Conservation (phyloP, 2,888 invertebrate genomes). For the Drosophila conformis region DNA sequence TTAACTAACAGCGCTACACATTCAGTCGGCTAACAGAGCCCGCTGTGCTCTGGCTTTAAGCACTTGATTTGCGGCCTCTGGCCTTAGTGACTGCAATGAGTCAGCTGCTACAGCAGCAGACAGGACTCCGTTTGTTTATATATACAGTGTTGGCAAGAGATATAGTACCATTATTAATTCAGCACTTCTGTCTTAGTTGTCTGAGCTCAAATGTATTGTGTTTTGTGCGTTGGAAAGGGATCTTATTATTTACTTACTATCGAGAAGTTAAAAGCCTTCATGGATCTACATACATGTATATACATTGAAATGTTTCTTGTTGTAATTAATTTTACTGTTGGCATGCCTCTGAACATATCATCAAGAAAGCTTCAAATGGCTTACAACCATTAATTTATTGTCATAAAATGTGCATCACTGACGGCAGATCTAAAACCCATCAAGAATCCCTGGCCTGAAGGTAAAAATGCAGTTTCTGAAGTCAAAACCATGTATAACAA, state of each 20-base stretch:
- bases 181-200: not conserved
- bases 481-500: not conserved
- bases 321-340: not conserved
- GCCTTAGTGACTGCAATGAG: conserved; percentile 26
- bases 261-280: not conserved
- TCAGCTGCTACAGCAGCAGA: conserved; percentile 16
- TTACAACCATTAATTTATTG: not conserved
- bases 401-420: not conserved
- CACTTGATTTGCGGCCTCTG: conserved; percentile 34
- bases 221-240: not conserved
- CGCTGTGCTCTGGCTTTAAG: conserved; percentile 11
- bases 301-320: not conserved
- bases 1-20: conserved; percentile 38
- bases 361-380: not conserved
- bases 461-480: not conserved
- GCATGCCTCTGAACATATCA: not conserved
- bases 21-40: conserved; percentile 1
- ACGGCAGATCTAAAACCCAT: not conserved
- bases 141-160: not conserved
- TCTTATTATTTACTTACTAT: not conserved
- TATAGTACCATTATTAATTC: not conserved
- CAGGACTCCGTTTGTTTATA: not conserved
- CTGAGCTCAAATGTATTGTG: not conserved
- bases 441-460: not conserved
- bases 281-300: not conserved